Evolutionary conservation across 1,140 invertebrate genomes (phyloP).

Genomic region (Trissolcus basalis): DNA sequence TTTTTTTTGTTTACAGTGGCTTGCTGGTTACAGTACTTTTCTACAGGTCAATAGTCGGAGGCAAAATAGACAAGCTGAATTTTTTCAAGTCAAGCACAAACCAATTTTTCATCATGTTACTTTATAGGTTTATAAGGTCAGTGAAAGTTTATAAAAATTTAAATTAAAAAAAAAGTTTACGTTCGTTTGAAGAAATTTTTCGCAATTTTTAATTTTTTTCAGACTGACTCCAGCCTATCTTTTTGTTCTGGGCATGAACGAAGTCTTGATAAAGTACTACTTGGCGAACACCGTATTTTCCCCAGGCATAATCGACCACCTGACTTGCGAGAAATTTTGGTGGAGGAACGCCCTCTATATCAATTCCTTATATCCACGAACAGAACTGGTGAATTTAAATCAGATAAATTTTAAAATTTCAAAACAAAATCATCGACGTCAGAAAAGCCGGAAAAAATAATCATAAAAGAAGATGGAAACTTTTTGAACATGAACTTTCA

Average conservation of each 20-base stretch:
- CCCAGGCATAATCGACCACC: conserved; percentile 83
- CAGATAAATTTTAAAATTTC: neutral
- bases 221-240: conserved; percentile 88
- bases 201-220: conserved; percentile 2
- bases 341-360: conserved; percentile 89
- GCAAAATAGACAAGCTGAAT: conserved; percentile 69
- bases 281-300: conserved; percentile 83
- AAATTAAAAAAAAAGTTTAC: too few species aligned
- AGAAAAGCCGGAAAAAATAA: too few species aligned
- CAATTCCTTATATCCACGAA: conserved; percentile 86
- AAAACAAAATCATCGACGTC: too few species aligned
- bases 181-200: neutral
- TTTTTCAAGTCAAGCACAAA: conserved; percentile 69
- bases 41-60: conserved; percentile 78
- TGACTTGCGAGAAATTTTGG: conserved; percentile 87
- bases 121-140: conserved; percentile 82
- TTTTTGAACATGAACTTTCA: too few species aligned
- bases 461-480: too few species aligned
- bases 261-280: conserved; percentile 81
- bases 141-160: conserved; percentile 3
- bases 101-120: conserved; percentile 78
- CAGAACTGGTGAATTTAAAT: conserved; percentile 80
- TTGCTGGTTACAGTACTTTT: conserved; percentile 85
- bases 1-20: conserved; percentile 80
- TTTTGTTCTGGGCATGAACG: conserved; percentile 85